Evolutionary conservation across 37 sponge, comb jelly and placozoan species (phyloP), one percentile per base, ranked within the genome.

Genomic region (Tethya wilhelma): DNA sequence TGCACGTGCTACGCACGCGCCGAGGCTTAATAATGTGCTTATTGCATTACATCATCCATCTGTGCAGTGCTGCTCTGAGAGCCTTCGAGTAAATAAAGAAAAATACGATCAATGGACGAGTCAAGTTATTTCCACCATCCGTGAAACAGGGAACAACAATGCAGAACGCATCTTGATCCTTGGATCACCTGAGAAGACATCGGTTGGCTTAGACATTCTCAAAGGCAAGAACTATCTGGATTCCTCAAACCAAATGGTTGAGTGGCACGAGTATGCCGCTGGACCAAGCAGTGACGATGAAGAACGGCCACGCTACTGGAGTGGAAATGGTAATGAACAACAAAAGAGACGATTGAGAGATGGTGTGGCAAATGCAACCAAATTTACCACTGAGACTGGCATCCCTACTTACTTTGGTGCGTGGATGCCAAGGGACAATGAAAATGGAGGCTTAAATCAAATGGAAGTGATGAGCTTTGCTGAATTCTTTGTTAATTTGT

Each of bases 141-240:
- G 63, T n/a, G 28, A 12, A 25, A 23, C 63, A 26, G 63, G 63
- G 7, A 26, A 23, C 11, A 60, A 60, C 26, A 60, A 60, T 60
- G 63, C 63, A 26, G 63, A 60, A 26, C 63, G 63, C 11, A 60
- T 60, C 28, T 26, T 60, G 22, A 60, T 60, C 28, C 63, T 60
- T 12, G 63, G 63, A 60, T 17, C 63, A 60, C 63, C 63, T n/a
- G 63, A 60, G 28, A 60, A 60, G 63, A 60, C 63, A 7, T 26
- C 63, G 7, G 28, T n/a, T 7, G 28, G 28, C 63, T 26, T 60
- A 6, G 28, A 60, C 28, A 60, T n/a, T n/a, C 11, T 60, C 28
- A n/a, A 60, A 7, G 7, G 22, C 28, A 12, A 6, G 28, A n/a
- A 25, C 28, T n/a, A 12, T 26, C 6, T n/a, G 22, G 28, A 60